Base-by-base conservation (phyloP, 2,888 invertebrate species). In the Gibbula magus region DNA sequence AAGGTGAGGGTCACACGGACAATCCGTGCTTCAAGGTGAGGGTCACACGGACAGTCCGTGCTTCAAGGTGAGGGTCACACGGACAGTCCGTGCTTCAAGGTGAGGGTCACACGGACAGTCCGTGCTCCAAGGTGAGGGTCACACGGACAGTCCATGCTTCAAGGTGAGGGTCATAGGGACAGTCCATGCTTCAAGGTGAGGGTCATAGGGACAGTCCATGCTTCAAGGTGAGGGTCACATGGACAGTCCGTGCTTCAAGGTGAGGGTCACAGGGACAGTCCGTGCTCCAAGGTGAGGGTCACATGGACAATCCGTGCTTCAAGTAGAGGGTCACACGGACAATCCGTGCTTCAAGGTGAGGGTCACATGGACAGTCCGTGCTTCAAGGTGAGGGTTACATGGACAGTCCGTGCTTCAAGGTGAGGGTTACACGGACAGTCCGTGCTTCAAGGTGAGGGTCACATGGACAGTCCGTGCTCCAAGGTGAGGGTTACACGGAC, bases 341-440 rank as follows among this genome's bases (percentile, higher is more conserved):
- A 53, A 7, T 7, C 3, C 4, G 10, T n/a, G n/a, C n/a, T n/a
- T n/a, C n/a, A 16, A 53, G 53, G 53, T 53, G 5, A 53, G 10
- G 16, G 53, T 53, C n/a, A 94, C 86, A 94, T 94, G 1, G 94
- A 94, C 88, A 93, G 93, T 84, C 94, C 94, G 0, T 93, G 93
- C 87, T 89, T 94, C 2, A 93, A 92, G 91, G 93, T 93, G 66
- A 79, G 81, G 20, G 8, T 16, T 16, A 3, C 53, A 53, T n/a
- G 53, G 13, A 16, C 4, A 16, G n/a, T n/a, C 16, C 5, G 5
- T 4, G 2, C 4, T 25, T 20, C 16, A n/a, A n/a, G 16, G 5
- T n/a, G 1, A n/a, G 53, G 16, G 16, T 16, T 53, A 53, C 16
- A n/a, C 53, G n/a, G 53, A 53, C 53, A 53, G 53, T 22, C 32